Conservation (phyloP, 35 echinoderm and acorn worm species). For the Anneissia japonica region DNA sequence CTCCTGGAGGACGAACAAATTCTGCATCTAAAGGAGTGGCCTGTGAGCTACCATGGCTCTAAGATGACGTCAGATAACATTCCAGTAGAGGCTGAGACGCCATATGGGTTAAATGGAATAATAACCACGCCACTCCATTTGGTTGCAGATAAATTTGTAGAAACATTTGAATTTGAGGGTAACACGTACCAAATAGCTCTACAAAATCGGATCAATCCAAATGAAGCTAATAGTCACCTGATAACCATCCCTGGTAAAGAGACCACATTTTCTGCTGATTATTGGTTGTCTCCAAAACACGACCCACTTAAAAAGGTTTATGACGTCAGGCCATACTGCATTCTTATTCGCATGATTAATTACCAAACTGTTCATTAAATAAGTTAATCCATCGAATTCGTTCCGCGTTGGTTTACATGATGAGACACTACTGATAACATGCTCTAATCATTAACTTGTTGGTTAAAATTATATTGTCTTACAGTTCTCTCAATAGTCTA, state of each 20-base stretch:
- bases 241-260: not conserved
- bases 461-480: too few relatives aligned
- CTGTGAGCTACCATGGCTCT: constrained; percentile 20
- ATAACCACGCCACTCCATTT: not conserved
- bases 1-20: not conserved
- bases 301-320: not conserved
- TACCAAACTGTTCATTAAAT: too few relatives aligned
- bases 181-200: constrained; percentile 16
- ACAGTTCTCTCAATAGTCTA: too few relatives aligned
- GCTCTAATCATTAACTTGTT: too few relatives aligned
- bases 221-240: not conserved
- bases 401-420: too few relatives aligned
- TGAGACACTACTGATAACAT: too few relatives aligned
- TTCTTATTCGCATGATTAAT: constrained; percentile 7
- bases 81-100: not conserved
- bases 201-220: constrained; percentile 11
- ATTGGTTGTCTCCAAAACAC: constrained; percentile 15
- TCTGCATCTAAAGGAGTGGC: not conserved
- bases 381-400: too few relatives aligned
- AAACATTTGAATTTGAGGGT: not conserved
- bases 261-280: not conserved
- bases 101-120: not conserved
- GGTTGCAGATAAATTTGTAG: not conserved
- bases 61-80: not conserved
- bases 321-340: constrained; percentile 20